A percentile compares a stretch with the other conserved stretches of the same genome.
These are phyloP conservation scores for Melieria omissa DNA, from an alignment of 2,888 invertebrate genomes.

Conservation along the genomic window DNA sequence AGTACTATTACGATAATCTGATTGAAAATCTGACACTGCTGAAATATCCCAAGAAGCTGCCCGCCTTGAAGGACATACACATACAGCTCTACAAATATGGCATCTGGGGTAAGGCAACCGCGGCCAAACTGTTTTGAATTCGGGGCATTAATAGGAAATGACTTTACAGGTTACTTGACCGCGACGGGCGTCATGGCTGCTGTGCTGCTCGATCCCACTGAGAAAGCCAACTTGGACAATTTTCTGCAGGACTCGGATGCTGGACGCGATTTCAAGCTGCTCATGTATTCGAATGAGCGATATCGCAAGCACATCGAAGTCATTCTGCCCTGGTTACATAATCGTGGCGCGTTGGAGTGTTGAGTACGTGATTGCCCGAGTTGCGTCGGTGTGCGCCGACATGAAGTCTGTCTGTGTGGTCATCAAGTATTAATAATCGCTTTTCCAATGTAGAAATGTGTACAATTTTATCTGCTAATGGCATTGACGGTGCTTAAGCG, in stretches of 20 bases:
- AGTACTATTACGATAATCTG: constrained; percentile 57
- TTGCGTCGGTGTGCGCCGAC: no score
- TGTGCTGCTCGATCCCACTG: constrained; percentile 52
- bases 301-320: constrained; percentile 54
- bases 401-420: no score
- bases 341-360: constrained; percentile 49
- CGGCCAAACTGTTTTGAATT: not conserved
- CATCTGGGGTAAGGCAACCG: constrained; percentile 49
- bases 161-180: constrained; percentile 2
- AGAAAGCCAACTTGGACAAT: constrained; percentile 51
- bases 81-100: constrained; percentile 53
- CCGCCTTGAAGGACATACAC: constrained; percentile 56
- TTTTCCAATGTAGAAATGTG: no score
- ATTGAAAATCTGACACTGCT: constrained; percentile 53
- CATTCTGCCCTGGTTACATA: constrained; percentile 58
- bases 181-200: constrained; percentile 39
- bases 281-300: constrained; percentile 50
- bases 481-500: no score
- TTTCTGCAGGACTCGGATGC: constrained; percentile 45
- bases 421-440: no score
- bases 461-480: no score
- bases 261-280: constrained; percentile 44
- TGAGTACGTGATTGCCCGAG: not conserved
- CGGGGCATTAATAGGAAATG: not conserved
- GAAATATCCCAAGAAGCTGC: constrained; percentile 52